Conservation (phyloP, 92 coral and sea anemone species). For the Epizoanthus fatuus region DNA sequence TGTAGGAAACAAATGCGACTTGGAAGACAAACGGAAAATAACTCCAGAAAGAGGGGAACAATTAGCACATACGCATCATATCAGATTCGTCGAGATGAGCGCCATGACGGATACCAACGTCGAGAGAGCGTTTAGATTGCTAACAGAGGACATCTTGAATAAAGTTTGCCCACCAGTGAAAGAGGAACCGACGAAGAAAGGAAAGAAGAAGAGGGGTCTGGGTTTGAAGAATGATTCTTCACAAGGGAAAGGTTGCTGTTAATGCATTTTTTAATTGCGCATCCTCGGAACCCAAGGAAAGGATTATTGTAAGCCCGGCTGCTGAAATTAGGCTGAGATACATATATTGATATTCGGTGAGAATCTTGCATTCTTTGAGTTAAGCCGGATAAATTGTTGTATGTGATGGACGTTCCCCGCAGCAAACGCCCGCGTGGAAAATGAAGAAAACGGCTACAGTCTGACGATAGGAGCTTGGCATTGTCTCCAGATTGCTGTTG, state of each 20-base stretch:
- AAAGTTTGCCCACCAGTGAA: constrained; percentile 96
- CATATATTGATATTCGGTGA: too few relatives aligned
- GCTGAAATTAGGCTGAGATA: too few relatives aligned
- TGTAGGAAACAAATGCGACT: constrained; percentile 94
- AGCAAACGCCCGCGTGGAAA: too few relatives aligned
- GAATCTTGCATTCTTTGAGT: too few relatives aligned
- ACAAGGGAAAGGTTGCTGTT: constrained; percentile 66
- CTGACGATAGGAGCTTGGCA: too few relatives aligned
- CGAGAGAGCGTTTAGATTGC: constrained; percentile 84
- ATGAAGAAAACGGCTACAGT: too few relatives aligned
- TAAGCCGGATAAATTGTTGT: too few relatives aligned
- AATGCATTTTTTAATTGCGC: constrained; percentile 33
- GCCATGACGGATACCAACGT: constrained; percentile 89
- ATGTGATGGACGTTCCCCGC: too few relatives aligned
- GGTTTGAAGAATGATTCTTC: constrained; percentile 75
- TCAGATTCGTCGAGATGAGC: constrained; percentile 89
- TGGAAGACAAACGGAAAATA: constrained; percentile 76
- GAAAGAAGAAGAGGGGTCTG: constrained; percentile 81
- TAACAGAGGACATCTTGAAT: constrained; percentile 91
- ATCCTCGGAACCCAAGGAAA: not conserved
- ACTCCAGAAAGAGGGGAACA: constrained; percentile 88
- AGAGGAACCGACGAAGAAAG: constrained; percentile 83
- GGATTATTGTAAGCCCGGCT: not conserved
- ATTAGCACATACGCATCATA: constrained; percentile 77
- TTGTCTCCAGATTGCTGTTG: too few relatives aligned